Percentiles rank a stretch among this genome's conserved stretches.
These are phyloP conservation scores for Loris lydekkerianus DNA, from an alignment of 2,797 vertebrate species.

Conservation along the genomic window DNA sequence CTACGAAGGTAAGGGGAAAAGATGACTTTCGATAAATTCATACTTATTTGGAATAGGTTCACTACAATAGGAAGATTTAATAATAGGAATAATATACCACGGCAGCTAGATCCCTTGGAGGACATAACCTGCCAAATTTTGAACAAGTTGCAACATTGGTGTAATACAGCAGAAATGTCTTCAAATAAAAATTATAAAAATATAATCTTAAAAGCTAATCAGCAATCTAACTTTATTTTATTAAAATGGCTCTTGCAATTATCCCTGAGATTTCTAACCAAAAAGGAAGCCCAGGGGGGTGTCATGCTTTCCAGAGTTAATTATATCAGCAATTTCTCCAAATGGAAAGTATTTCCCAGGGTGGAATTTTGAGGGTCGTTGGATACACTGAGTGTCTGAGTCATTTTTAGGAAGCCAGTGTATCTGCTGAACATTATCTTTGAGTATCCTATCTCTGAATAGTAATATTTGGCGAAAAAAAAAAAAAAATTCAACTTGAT, in stretches of 20 bases:
- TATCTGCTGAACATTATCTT: background rate
- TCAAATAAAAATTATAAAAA: constrained; percentile 67
- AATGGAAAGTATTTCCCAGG: constrained; percentile 68
- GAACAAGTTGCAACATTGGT: constrained; percentile 61
- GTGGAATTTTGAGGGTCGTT: constrained; percentile 67
- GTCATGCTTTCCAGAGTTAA: constrained; percentile 66
- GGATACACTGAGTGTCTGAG: constrained; percentile 35
- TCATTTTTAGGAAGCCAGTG: constrained; percentile 35
- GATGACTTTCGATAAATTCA: constrained; percentile 47
- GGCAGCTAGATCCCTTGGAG: background rate
- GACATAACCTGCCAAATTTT: constrained; percentile 57
- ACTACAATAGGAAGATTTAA: constrained; percentile 51
- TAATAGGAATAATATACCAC: constrained; percentile 58
- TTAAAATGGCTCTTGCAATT: constrained; percentile 77
- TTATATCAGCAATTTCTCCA: constrained; percentile 67
- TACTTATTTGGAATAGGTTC: constrained; percentile 33
- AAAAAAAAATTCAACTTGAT: background rate
- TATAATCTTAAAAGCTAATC: constrained; percentile 69
- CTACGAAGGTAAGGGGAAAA: constrained; percentile 16
- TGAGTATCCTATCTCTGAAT: background rate
- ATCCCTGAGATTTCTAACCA: constrained; percentile 68
- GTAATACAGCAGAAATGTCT: constrained; percentile 53
- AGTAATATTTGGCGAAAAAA: constrained; percentile 3
- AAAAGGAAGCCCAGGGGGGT: constrained; percentile 48
- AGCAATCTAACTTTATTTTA: constrained; percentile 59